Evolutionary conservation across 2,888 invertebrate genomes (phyloP), one percentile per base, ranked within the genome.

Genomic region (Agapetus fuscipes): DNA sequence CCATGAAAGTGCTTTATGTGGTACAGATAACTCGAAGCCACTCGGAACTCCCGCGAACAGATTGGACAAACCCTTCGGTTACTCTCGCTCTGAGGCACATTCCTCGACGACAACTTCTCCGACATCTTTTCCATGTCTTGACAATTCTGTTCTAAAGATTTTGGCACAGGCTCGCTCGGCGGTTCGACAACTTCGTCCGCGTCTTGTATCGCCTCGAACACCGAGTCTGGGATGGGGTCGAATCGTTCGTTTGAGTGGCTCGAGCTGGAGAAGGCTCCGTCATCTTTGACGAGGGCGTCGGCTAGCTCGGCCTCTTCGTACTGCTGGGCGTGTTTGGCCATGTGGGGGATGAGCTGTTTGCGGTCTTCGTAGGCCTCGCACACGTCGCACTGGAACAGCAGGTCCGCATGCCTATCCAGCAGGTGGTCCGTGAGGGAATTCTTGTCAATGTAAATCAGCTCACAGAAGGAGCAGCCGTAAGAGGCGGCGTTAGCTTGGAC

Each of bases 1-100:
- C 54, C 55, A 54, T 75, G 74, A 9, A 59, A 58, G 51, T 71
- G 60, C 43, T 66, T 69, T 45, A 72, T 51, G 51, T 75, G 75
- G 49, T 73, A 71, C 52, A 66, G 66, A 45, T 68, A 62, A 51
- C 67, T 67, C 2, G 69, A 69, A 0, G 63, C 53, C n/a, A 65
- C 65, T 2, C 53, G 56, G 54, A 67, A 73, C 33, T 56, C 56
- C 48, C 70, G 71, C 3, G 58, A 57, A 50, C 72, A 72, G 25
- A 62, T 55, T 9, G 63, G 64, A 46, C 75, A 75, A 2, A 61
- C 60, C 16, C 64, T 63, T 12, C 43, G 44, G 9, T 39, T 43
- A 4, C 43, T 33, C 29, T 44, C 29, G 16, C 10, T 37, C 3
- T 31, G 28, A 26, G 16, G 33, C 11, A 15, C 30, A 10, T 43